Evolutionary conservation across 2,797 vertebrate species (phyloP), one percentile per base, ranked within the genome.

Genomic region (Hyperoplus immaculatus): DNA sequence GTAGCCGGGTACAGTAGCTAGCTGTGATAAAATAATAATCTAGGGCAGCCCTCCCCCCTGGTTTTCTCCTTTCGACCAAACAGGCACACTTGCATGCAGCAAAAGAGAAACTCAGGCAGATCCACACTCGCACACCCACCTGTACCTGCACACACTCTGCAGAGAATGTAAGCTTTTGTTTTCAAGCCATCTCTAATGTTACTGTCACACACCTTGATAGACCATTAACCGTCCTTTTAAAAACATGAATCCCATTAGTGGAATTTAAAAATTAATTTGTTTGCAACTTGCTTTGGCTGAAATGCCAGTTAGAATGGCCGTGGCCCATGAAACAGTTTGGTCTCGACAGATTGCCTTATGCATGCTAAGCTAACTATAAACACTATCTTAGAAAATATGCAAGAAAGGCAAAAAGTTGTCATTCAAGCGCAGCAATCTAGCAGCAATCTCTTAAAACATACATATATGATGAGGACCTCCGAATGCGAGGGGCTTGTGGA

Each of bases 1-100:
- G 72, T 79, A 92, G 87, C 88, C 82, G 60, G 86, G 80, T 87
- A 87, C 85, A 82, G 85, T 61, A 87, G 87, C 85, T 75, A 83
- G 84, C 88, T 78, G 76, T 90, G 89, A 95, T 94, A 88, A 95
- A 94, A 94, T 94, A 94, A 94, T 94, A 93, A 96, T 95, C 92
- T 94, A 93, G 94, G 93, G 78, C 93, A 94, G 87, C 86, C 78
- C 77, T 91, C 77, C 91, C 88, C 92, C 89, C 92, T 70, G 39
- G 59, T 78, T 89, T 76, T 70, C 57, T 83, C 47, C 74, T 80
- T 83, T 80, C 70, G 77, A 76, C 80, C 72, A 71, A 75, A 79
- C 18, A 42, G 59, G 68, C 45, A 56, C 57, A 68, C 58, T 61
- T 75, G 53, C 45, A 66, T 65, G 49, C 77, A 70, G 81, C 49